phyloP scores from a whole-genome alignment of 2,113 vertebrate genomes.

The Rana temporaria region DNA sequence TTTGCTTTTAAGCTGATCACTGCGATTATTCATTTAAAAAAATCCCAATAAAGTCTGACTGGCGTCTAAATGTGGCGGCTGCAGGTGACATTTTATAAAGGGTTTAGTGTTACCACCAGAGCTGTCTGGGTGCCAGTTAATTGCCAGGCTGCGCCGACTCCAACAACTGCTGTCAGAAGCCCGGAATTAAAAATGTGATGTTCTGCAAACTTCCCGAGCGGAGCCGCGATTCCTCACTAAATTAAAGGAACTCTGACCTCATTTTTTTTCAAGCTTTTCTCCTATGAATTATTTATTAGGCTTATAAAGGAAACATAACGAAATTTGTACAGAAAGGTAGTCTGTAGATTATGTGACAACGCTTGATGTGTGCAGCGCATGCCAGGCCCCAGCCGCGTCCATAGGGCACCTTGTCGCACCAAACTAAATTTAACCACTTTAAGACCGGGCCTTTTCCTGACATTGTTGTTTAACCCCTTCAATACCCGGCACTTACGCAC shows the following conservation, averaged over 20 bases:
- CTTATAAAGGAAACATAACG: no score
- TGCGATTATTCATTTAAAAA: not conserved
- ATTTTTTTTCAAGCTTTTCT: no score
- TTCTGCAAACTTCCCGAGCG: not conserved
- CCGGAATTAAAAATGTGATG: not conserved
- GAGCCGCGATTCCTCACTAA: not conserved
- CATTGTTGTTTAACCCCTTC: no score
- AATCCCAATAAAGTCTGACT: not conserved
- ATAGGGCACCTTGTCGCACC: no score
- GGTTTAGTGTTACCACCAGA: conserved; percentile 5
- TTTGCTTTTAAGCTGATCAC: not conserved
- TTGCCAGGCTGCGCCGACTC: not conserved
- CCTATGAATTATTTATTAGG: no score
- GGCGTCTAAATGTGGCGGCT: not conserved
- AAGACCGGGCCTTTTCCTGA: no score
- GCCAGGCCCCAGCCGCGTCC: no score
- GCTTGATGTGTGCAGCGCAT: no score
- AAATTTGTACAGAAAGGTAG: no score
- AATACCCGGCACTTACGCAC: no score
- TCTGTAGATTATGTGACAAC: no score
- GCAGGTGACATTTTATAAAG: not conserved
- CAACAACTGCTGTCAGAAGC: not conserved
- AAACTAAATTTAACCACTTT: no score
- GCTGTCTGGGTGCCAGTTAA: conserved; percentile 7
- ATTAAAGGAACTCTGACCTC: not conserved